phyloP scores from a whole-genome alignment of 2,113 vertebrate genomes.

The Megaptera novaeangliae region DNA sequence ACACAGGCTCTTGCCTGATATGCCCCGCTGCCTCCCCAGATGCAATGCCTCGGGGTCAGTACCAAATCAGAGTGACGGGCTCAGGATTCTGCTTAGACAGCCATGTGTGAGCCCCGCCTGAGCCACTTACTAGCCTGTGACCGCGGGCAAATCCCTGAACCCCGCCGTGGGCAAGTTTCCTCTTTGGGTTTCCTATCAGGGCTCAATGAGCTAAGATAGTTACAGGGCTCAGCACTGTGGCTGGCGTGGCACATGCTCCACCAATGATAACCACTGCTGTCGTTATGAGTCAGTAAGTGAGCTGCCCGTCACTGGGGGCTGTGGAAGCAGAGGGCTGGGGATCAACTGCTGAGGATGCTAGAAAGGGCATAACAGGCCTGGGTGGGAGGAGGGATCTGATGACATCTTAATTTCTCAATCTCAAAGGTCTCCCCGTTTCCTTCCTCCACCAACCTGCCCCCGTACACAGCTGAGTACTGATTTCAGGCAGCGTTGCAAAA shows the following conservation, averaged over 20 bases:
- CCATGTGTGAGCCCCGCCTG: rapidly evolving
- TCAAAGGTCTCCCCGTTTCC: conserved; percentile 48
- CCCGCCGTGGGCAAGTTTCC: background rate
- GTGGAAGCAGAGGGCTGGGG: background rate
- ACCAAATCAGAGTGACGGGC: background rate
- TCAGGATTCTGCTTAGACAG: background rate
- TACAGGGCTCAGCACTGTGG: background rate
- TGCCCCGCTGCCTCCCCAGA: background rate
- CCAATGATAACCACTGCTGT: rapidly evolving
- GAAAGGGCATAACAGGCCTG: background rate
- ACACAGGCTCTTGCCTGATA: rapidly evolving
- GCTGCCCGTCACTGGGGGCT: background rate
- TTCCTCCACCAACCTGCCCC: background rate
- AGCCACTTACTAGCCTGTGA: background rate
- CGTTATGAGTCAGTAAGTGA: background rate
- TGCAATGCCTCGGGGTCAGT: no score
- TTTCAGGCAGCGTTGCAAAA: conserved; percentile 40
- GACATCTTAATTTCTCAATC: background rate
- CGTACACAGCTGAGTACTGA: background rate
- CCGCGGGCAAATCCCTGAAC: background rate
- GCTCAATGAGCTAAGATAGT: no score
- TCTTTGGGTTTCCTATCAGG: background rate
- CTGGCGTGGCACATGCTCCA: background rate
- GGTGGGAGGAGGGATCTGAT: background rate
- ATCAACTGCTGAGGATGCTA: background rate